Conservation (phyloP, 2,888 invertebrate genomes). For the Ceramica pisi region DNA sequence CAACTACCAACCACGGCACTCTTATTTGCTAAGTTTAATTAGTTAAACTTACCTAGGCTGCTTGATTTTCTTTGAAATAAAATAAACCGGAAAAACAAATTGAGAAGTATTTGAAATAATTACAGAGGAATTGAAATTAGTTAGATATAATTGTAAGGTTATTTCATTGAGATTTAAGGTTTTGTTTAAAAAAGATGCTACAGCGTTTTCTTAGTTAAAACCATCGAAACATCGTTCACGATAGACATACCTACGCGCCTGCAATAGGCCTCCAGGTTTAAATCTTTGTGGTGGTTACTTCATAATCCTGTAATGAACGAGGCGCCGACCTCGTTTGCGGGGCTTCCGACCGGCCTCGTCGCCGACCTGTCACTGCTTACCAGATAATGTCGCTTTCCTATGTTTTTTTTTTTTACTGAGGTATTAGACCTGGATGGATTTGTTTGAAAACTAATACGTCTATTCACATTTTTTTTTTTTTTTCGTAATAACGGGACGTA, state of each 20-base stretch:
- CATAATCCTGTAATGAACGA: conserved; percentile 87
- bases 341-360: conserved; percentile 83
- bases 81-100: no score
- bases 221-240: conserved; percentile 10
- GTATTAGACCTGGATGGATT: conserved; percentile 39
- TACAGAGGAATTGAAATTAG: no score
- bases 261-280: conserved; percentile 72
- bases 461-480: not conserved
- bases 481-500: no score
- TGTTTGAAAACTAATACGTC: conserved; percentile 13
- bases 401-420: conserved; percentile 47
- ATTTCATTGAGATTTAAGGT: no score
- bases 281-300: conserved; percentile 84
- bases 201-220: not conserved
- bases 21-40: no score
- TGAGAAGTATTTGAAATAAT: no score
- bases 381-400: conserved; percentile 60
- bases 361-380: conserved; percentile 71
- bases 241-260: conserved; percentile 36
- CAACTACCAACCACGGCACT: no score
- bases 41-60: no score
- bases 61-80: no score
- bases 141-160: no score
- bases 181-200: not conserved
- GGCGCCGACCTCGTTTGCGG: conserved; percentile 87